Evolutionary conservation across 2,113 vertebrate genomes (phyloP), one percentile per base, ranked within the genome.

Genomic region (Pampusana beccarii): DNA sequence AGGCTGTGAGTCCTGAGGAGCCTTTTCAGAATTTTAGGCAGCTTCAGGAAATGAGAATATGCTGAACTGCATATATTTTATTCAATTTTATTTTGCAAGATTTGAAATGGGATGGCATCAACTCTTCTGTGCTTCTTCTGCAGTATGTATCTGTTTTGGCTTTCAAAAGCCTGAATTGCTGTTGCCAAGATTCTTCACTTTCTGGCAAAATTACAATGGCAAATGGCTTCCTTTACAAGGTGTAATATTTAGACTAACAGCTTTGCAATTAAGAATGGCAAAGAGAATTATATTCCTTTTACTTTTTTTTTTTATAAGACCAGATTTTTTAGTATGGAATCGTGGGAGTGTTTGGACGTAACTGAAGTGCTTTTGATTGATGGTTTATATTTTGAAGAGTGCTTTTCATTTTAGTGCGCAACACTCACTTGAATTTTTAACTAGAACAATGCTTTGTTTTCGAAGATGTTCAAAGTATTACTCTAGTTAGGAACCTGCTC

Each of bases 221-320:
- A 96, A 95, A 95, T 96, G 95, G 95, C 90, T 97, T 96, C 95
- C 95, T 97, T 96, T 96, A 96, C 95, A 96, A 96, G 95, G 96
- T 96, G 93, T 96, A 97, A 96, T 96, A 96, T 97, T 96, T 96
- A 97, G 95, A 96, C 94, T 96, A 96, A 96, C 95, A 97, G 96
- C 95, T 97, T 97, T 95, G 93, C 95, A 96, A 96, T 97, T 97
- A 97, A 96, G 95, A 96, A 96, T 94, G 94, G 94, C 90, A 92
- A 92, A 94, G 92, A 93, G 90, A 96, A 97, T 96, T 96, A 92
- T 80, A 95, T 96, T 96, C 90, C 34, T 29, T 77, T 91, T 93
- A 95, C 94, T 95, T 93, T 44, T 44, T 44, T 51, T 94, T 96
- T 96, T 96, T 94, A 92, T 86, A 89, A 95, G 92, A 97, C 94